Conservation (phyloP, 2,888 invertebrate genomes). For the Parelbella ahira region DNA sequence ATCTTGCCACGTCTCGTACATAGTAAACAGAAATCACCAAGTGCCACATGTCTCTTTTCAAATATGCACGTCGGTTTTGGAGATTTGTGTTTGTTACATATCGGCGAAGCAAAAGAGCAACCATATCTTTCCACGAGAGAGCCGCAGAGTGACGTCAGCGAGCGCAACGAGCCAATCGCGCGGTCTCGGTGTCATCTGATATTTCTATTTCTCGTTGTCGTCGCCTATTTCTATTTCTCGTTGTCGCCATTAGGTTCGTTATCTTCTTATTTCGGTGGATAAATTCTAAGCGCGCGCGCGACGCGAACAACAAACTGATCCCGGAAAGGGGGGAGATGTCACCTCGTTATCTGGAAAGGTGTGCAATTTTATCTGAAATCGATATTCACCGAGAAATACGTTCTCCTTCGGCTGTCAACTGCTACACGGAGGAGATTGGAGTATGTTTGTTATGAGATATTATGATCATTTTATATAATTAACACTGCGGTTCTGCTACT, state of each 20-base stretch:
- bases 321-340: constrained; percentile 73
- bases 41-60: too few relatives aligned
- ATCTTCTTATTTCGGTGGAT: constrained; percentile 78
- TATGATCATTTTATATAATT: too few relatives aligned
- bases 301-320: constrained; percentile 61
- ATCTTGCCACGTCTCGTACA: too few relatives aligned
- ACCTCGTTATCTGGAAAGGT: constrained; percentile 80
- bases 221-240: constrained; percentile 37
- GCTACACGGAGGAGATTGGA: too few relatives aligned
- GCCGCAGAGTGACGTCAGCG: constrained; percentile 1
- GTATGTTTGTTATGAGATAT: too few relatives aligned
- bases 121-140: constrained; percentile 7
- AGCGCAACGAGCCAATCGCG: not conserved
- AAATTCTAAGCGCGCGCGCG: constrained; percentile 70
- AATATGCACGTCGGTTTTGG: too few relatives aligned
- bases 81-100: too few relatives aligned
- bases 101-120: not conserved
- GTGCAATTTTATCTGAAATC: constrained; percentile 80
- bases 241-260: constrained; percentile 69
- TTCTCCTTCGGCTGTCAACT: constrained; percentile 46
- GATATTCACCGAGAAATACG: constrained; percentile 70
- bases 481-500: too few relatives aligned
- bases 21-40: too few relatives aligned
- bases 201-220: constrained; percentile 37
- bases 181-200: constrained; percentile 19